Percentiles rank a stretch among this genome's conserved stretches.
Evolutionary conservation across 1,140 invertebrate species (phyloP).

Genomic region (Ceratina calcarata): DNA sequence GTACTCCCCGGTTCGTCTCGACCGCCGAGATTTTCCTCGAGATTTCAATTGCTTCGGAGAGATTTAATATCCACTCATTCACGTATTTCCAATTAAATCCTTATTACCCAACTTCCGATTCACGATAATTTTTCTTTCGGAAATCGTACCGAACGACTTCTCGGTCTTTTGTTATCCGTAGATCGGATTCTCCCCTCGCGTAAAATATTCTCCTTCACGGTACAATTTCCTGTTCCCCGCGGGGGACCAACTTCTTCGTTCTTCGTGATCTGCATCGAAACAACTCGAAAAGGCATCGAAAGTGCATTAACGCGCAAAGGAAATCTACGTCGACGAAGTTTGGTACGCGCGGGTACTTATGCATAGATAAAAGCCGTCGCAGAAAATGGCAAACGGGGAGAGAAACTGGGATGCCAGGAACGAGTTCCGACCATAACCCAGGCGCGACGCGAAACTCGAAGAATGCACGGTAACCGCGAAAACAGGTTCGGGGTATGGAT

Average conservation of each 20-base stretch:
- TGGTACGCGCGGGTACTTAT: conserved; percentile 38
- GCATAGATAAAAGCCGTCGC: conserved; percentile 23
- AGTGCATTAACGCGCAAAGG: conserved; percentile 56
- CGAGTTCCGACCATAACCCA: neutral
- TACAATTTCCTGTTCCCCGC: neutral
- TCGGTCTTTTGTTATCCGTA: too few relatives aligned
- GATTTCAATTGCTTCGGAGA: too few relatives aligned
- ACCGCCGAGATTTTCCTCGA: too few relatives aligned
- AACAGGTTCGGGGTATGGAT: neutral
- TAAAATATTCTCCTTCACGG: too few relatives aligned
- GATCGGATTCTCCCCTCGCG: too few relatives aligned
- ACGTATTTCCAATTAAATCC: too few relatives aligned
- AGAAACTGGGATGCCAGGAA: neutral
- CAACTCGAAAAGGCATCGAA: conserved; percentile 52
- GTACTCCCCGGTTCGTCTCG: neutral
- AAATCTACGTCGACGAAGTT: conserved; percentile 58
- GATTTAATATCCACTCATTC: too few relatives aligned
- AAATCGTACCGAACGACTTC: too few relatives aligned
- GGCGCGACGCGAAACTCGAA: conserved; percentile 13
- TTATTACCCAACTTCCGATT: too few relatives aligned
- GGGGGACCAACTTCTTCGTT: neutral
- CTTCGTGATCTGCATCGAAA: conserved; percentile 18
- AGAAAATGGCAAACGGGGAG: conserved; percentile 2
- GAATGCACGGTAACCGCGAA: conserved; percentile 11
- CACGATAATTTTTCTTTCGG: too few relatives aligned